Conservation (phyloP, 2,797 vertebrate species). For the Myotis findleyi region DNA sequence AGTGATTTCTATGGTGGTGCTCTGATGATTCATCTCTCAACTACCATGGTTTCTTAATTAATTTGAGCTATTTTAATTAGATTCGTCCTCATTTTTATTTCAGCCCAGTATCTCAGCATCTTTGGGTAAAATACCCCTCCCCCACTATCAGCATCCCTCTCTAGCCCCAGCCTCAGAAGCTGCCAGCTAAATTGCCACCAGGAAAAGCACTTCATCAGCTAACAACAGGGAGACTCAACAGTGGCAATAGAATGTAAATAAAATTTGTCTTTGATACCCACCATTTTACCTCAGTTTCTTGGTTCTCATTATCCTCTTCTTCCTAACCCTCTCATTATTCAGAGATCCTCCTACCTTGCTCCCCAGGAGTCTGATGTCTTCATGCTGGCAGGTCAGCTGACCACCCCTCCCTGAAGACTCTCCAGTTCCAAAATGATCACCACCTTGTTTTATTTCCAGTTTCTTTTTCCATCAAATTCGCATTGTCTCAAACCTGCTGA, state of each 20-base stretch:
- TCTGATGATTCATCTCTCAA: slow-evolving; percentile 2
- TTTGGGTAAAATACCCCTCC: background rate
- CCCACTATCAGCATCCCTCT: background rate
- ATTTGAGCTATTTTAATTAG: slow-evolving; percentile 18
- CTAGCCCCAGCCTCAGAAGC: background rate
- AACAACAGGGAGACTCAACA: background rate
- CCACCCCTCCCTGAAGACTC: background rate
- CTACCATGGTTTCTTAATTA: slow-evolving; percentile 27
- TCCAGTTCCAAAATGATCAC: background rate
- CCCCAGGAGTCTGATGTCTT: background rate
- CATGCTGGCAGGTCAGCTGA: background rate
- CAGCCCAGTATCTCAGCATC: background rate
- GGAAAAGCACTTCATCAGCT: background rate
- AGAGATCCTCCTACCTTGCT: background rate
- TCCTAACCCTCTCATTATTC: background rate
- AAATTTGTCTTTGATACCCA: background rate
- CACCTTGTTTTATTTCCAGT: background rate
- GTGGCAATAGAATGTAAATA: background rate
- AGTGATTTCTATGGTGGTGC: background rate
- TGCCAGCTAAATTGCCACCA: background rate
- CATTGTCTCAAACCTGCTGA: background rate
- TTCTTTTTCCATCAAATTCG: background rate
- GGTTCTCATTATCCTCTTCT: background rate
- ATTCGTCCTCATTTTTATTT: background rate
- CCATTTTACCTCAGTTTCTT: background rate